phyloP scores from a whole-genome alignment of 2,113 vertebrate species.

The Seriola quinqueradiata region DNA sequence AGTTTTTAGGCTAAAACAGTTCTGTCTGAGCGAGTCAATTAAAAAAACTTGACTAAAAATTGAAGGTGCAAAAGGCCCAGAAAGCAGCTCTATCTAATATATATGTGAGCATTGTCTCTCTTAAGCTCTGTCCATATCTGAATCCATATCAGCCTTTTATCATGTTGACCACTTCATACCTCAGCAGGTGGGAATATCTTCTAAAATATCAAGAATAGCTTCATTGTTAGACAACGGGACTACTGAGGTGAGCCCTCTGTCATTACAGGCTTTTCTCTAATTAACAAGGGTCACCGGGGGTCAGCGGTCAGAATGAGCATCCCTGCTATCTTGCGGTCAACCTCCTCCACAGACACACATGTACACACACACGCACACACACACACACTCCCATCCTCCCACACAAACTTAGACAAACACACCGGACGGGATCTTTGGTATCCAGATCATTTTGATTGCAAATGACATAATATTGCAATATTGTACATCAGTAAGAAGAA shows the following conservation, averaged over 20 bases:
- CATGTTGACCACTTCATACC: neutral
- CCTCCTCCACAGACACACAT: neutral
- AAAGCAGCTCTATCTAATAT: neutral
- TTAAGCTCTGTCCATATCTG: neutral
- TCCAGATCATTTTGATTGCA: no score
- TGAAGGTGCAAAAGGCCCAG: neutral
- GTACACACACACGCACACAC: neutral
- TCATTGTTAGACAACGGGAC: constrained; percentile 15
- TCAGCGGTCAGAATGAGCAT: constrained; percentile 54
- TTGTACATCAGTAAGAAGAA: neutral
- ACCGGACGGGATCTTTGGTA: neutral
- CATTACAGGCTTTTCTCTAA: constrained; percentile 57
- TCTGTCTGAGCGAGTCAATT: neutral
- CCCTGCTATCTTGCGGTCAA: constrained; percentile 21
- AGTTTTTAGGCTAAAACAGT: neutral
- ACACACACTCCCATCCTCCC: neutral
- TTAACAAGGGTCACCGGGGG: constrained; percentile 63
- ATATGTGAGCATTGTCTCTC: no score
- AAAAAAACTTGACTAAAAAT: neutral
- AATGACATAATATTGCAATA: no score
- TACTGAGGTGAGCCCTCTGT: constrained; percentile 25
- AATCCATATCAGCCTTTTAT: neutral
- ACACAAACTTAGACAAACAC: neutral
- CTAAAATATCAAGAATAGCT: neutral
- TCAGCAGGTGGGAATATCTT: neutral